These are phyloP conservation scores for Aspiorhynchus laticeps DNA, from an alignment of 2,113 vertebrate species.

Conservation along the genomic window DNA sequence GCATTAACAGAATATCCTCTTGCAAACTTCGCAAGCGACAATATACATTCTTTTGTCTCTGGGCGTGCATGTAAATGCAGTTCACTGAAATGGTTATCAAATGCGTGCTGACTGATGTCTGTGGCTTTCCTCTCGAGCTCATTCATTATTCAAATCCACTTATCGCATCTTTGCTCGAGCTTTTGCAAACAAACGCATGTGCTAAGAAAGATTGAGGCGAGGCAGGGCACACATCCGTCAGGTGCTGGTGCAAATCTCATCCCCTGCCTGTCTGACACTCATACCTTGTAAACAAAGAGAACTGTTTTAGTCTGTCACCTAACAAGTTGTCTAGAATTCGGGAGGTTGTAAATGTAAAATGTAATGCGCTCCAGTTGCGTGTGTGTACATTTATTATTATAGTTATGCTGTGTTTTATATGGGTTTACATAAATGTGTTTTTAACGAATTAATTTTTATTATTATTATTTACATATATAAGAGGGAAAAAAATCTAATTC, in stretches of 20 bases:
- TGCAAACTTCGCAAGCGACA: slow-evolving; percentile 2
- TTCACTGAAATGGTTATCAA: slow-evolving; percentile 38
- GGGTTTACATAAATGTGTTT: not conserved
- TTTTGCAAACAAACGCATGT: slow-evolving; percentile 44
- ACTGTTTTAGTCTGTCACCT: slow-evolving; percentile 44
- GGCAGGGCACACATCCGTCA: slow-evolving; percentile 37
- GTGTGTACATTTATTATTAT: not conserved
- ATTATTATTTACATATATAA: not conserved
- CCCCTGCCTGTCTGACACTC: slow-evolving; percentile 43
- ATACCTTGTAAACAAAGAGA: slow-evolving; percentile 57
- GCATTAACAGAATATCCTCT: slow-evolving; percentile 41
- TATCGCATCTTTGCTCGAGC: slow-evolving; percentile 62
- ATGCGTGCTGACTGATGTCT: slow-evolving; percentile 53
- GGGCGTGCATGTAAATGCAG: slow-evolving; percentile 34
- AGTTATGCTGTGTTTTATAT: not conserved
- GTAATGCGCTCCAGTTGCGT: not conserved
- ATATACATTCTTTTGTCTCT: slow-evolving; percentile 21
- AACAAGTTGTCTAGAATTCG: slow-evolving; percentile 29
- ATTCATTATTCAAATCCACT: slow-evolving; percentile 67
- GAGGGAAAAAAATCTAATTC: not conserved
- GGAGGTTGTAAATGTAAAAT: slow-evolving; percentile 24
- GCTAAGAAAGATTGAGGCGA: slow-evolving; percentile 36
- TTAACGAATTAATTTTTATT: not conserved
- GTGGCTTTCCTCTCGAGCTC: slow-evolving; percentile 52
- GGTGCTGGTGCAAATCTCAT: slow-evolving; percentile 38